Conservation (phyloP, 1,140 invertebrate genomes). For the Lordiphosa clarofinis region DNA sequence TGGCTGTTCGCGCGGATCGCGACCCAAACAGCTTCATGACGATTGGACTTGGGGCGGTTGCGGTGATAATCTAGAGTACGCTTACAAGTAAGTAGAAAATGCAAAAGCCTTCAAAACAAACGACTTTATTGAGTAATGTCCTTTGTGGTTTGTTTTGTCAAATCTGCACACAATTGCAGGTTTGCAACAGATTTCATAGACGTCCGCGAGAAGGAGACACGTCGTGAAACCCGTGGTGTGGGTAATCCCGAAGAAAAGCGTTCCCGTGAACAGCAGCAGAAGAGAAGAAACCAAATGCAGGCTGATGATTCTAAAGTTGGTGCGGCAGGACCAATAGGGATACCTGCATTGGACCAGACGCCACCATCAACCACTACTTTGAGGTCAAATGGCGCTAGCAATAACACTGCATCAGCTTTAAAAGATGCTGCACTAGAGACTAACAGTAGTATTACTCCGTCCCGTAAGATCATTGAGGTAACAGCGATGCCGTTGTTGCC, state of each 20-base stretch:
- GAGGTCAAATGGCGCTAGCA: constrained; percentile 5
- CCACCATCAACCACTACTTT: constrained; percentile 1
- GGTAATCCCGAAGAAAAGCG: constrained; percentile 49
- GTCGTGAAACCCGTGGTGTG: constrained; percentile 75
- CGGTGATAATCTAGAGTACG: constrained; percentile 96
- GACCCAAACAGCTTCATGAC: constrained; percentile 89
- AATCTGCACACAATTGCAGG: constrained; percentile 79
- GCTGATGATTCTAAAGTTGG: constrained; percentile 36
- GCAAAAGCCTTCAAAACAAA: neutral
- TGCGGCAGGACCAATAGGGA: constrained; percentile 2
- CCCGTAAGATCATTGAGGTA: constrained; percentile 3
- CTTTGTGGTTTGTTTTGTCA: too few species aligned
- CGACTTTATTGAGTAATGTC: too few species aligned
- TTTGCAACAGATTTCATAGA: constrained; percentile 96
- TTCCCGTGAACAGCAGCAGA: constrained; percentile 19
- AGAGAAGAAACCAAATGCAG: constrained; percentile 35
- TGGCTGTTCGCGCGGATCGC: constrained; percentile 89
- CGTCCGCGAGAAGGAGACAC: constrained; percentile 89
- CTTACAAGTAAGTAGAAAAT: constrained; percentile 88
- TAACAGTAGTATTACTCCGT: constrained; percentile 12
- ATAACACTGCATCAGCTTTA: constrained; percentile 15
- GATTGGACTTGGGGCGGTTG: constrained; percentile 99
- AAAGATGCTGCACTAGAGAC: constrained; percentile 7
- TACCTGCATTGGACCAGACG: neutral
- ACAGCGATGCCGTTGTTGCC: constrained; percentile 4